A percentile compares a stretch with the other conserved stretches of the same genome.
phyloP scores from a whole-genome alignment of 92 coral and sea anemone species.

The Desmophyllum pertusum region DNA sequence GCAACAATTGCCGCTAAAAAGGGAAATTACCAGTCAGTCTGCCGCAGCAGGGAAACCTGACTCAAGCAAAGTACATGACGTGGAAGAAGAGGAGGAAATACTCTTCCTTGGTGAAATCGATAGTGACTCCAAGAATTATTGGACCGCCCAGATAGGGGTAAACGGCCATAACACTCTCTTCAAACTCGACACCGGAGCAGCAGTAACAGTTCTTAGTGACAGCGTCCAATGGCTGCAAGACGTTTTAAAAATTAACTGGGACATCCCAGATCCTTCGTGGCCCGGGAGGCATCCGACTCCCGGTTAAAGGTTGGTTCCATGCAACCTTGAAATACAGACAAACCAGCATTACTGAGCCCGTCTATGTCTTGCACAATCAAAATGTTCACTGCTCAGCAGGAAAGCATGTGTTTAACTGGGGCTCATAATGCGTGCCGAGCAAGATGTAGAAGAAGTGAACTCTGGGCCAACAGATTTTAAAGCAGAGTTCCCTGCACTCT shows the following conservation, averaged over 20 bases:
- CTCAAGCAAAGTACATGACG: neutral
- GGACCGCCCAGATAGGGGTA: slow-evolving; percentile 30
- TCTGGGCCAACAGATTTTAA: slow-evolving; percentile 8
- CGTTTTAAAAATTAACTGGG: too few species aligned
- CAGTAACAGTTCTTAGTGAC: slow-evolving; percentile 10
- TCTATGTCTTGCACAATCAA: slow-evolving; percentile 42
- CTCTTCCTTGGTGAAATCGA: slow-evolving; percentile 32
- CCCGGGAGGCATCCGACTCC: slow-evolving; percentile 41
- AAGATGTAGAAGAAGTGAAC: neutral
- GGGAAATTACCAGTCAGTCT: slow-evolving; percentile 19
- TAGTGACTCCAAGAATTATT: neutral
- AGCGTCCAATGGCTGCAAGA: neutral
- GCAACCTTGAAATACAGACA: slow-evolving; percentile 45
- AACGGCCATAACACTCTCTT: slow-evolving; percentile 30
- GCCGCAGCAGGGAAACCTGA: slow-evolving; percentile 12
- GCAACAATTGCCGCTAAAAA: slow-evolving; percentile 29
- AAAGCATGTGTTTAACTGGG: slow-evolving; percentile 33
- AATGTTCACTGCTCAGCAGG: slow-evolving; percentile 26
- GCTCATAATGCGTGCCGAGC: slow-evolving; percentile 26
- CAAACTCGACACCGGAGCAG: slow-evolving; percentile 27
- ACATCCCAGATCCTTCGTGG: neutral
- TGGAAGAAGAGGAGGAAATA: slow-evolving; percentile 16
- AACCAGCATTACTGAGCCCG: slow-evolving; percentile 41
- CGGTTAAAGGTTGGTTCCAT: slow-evolving; percentile 48
- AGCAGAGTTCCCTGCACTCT: slow-evolving; percentile 51